Conservation (phyloP, 2,888 invertebrate species). For the Yponomeuta plumbellus region DNA sequence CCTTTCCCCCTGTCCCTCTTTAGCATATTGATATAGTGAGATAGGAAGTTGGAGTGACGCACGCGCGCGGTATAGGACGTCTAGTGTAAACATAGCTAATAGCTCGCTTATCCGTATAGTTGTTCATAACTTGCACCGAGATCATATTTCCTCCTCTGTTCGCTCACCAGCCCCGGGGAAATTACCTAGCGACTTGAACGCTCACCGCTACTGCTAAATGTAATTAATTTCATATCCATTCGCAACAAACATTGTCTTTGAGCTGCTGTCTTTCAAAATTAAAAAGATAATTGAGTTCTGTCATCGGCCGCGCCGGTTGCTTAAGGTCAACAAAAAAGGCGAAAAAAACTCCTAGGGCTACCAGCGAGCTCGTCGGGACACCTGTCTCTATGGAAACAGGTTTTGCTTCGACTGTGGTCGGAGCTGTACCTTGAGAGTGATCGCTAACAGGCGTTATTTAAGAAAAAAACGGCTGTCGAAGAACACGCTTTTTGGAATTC, state of each 20-base stretch:
- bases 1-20: background rate
- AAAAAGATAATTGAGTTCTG: constrained; percentile 7
- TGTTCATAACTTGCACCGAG: background rate
- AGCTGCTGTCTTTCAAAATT: constrained; percentile 6
- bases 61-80: no score
- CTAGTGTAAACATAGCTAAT: background rate
- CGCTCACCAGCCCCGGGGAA: constrained; percentile 44
- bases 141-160: background rate
- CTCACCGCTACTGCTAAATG: constrained; percentile 44
- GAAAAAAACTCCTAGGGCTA: constrained; percentile 29
- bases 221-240: constrained; percentile 49
- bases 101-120: background rate
- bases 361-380: constrained; percentile 42
- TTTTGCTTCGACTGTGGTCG: constrained; percentile 29
- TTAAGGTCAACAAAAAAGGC: constrained; percentile 29
- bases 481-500: background rate
- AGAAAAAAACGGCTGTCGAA: background rate
- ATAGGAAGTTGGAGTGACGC: background rate
- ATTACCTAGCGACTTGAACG: constrained; percentile 51
- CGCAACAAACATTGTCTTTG: constrained; percentile 24
- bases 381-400: constrained; percentile 62
- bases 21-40: constrained; percentile 1
- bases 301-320: constrained; percentile 6
- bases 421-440: background rate
- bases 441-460: background rate